Conservation (phyloP, 1,140 invertebrate species). For the Drosophila mayri region DNA sequence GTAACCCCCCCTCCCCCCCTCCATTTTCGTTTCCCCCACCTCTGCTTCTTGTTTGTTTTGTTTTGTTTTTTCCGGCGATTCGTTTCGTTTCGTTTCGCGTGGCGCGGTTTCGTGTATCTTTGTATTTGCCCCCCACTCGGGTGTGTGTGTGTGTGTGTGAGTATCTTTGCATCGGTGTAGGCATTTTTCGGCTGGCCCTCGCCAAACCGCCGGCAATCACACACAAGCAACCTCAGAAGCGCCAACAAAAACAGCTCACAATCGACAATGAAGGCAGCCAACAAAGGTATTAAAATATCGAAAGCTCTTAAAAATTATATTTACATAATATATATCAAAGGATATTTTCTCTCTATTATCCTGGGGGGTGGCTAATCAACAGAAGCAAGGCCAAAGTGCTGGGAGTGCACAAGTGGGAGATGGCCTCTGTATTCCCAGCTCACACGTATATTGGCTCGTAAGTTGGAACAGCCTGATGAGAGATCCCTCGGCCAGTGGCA, state of each 20-base stretch:
- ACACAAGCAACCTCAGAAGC: slow-evolving; percentile 34
- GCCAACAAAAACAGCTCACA: background rate
- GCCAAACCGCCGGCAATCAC: slow-evolving; percentile 64
- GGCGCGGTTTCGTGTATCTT: slow-evolving; percentile 57
- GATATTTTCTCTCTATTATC: too few species aligned
- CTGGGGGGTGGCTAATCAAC: too few species aligned
- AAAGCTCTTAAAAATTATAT: background rate
- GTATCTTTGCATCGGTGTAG: slow-evolving; percentile 26
- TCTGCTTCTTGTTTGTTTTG: slow-evolving; percentile 25
- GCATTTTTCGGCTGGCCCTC: slow-evolving; percentile 56
- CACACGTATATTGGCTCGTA: too few species aligned
- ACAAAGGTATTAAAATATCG: background rate
- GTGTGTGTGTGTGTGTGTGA: slow-evolving; percentile 8
- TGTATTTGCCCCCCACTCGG: background rate
- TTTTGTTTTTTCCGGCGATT: slow-evolving; percentile 31
- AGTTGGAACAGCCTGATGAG: too few species aligned
- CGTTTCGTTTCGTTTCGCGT: slow-evolving; percentile 43
- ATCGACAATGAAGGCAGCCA: slow-evolving; percentile 16
- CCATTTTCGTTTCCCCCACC: slow-evolving; percentile 24
- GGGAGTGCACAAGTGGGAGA: too few species aligned
- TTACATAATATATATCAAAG: too few species aligned
- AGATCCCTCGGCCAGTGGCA: too few species aligned
- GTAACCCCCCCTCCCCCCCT: background rate
- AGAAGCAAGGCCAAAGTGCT: too few species aligned
- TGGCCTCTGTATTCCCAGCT: too few species aligned